These are phyloP conservation scores for Elachura formosa DNA, from an alignment of 2,113 vertebrate species.

Conservation along the genomic window DNA sequence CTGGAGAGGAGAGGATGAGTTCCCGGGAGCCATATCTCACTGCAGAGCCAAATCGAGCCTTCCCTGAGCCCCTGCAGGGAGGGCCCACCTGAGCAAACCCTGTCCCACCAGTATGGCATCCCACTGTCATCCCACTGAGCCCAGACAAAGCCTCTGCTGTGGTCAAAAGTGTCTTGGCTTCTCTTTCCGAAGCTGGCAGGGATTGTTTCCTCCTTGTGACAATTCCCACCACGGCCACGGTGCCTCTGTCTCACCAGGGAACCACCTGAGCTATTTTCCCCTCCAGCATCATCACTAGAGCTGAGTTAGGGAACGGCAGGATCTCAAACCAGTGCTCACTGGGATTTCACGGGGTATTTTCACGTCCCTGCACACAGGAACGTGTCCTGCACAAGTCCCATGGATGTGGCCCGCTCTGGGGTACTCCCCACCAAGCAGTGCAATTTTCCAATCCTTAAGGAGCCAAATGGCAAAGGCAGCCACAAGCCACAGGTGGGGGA, in stretches of 20 bases:
- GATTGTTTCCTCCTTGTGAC: background rate
- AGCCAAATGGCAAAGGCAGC: background rate
- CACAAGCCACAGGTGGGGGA: accelerated
- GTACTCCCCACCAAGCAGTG: accelerated
- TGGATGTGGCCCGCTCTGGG: accelerated
- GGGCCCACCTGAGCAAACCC: background rate
- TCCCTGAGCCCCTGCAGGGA: background rate
- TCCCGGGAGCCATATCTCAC: background rate
- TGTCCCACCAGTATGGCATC: background rate
- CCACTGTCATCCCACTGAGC: background rate
- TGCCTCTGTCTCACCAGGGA: background rate
- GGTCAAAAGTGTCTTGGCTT: background rate
- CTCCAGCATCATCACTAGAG: background rate
- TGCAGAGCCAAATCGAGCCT: background rate
- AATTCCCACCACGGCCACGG: background rate
- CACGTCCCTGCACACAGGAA: accelerated
- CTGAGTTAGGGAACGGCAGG: background rate
- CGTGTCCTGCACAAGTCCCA: accelerated
- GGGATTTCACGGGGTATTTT: background rate
- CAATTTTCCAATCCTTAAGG: background rate
- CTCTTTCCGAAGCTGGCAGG: background rate
- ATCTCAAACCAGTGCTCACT: background rate
- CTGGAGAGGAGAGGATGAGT: background rate
- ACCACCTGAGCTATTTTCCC: accelerated
- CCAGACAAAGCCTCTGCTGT: background rate